These are phyloP conservation scores for Pitangus sulphuratus DNA, from an alignment of 2,797 vertebrate genomes.

Conservation along the genomic window DNA sequence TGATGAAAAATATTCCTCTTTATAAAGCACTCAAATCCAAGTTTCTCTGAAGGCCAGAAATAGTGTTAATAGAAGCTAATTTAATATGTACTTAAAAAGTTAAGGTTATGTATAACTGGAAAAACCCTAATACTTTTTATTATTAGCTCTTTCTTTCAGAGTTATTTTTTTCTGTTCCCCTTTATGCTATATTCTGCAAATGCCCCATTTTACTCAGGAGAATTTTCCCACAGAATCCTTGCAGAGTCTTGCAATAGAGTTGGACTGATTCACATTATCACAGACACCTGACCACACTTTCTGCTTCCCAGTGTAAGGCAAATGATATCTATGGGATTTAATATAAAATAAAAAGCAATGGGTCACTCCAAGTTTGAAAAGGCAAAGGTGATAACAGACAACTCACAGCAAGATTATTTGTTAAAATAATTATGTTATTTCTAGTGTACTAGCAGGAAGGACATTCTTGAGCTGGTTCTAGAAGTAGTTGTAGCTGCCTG, in stretches of 20 bases:
- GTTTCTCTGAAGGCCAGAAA: background rate
- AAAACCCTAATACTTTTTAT: background rate
- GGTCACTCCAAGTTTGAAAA: background rate
- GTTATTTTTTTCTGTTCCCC: background rate
- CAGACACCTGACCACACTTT: background rate
- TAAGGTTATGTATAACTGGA: background rate
- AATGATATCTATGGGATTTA: background rate
- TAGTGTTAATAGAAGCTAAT: background rate
- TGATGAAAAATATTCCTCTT: background rate
- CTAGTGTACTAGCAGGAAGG: background rate
- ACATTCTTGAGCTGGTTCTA: background rate
- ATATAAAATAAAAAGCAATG: background rate
- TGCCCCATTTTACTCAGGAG: background rate
- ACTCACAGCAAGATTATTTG: background rate
- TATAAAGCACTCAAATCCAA: background rate
- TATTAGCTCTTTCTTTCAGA: background rate
- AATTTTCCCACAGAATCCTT: background rate
- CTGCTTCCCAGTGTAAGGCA: background rate
- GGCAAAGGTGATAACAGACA: background rate
- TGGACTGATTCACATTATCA: accelerated
- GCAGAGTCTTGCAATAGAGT: background rate
- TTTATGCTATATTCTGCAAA: background rate
- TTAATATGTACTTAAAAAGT: background rate
- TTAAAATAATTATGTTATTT: background rate
- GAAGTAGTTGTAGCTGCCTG: background rate